A percentile compares a stretch with the other conserved stretches of the same genome.
Conservation (phyloP, 1,140 invertebrate species). For the Copidosoma floridanum region DNA sequence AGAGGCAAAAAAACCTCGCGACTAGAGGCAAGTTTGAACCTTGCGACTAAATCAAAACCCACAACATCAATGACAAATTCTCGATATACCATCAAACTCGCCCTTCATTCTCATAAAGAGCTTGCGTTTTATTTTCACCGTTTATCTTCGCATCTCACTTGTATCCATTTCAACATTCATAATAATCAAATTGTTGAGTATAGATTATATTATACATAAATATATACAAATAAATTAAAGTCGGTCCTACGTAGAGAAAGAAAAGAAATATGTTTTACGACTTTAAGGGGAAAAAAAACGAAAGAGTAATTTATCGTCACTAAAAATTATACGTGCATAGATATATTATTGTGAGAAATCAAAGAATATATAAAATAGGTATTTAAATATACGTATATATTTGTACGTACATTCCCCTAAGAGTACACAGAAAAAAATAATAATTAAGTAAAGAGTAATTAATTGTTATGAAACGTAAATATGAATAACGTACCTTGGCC, state of each 20-base stretch:
- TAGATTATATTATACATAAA: background rate
- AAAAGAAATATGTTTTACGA: background rate
- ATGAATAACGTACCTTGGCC: slow-evolving; percentile 19
- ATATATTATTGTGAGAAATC: no score
- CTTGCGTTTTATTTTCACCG: background rate
- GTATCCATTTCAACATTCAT: background rate
- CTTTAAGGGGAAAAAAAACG: background rate
- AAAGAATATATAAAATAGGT: slow-evolving; percentile 10
- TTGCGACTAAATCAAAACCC: no score
- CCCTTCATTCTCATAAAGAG: no score
- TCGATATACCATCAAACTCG: no score
- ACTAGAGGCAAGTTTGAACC: no score
- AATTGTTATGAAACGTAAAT: slow-evolving; percentile 3
- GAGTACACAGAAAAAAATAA: background rate
- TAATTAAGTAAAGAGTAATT: background rate
- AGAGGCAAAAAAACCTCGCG: background rate
- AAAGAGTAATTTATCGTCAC: no score
- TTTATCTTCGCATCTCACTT: background rate
- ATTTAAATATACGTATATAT: slow-evolving; percentile 29
- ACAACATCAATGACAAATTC: no score
- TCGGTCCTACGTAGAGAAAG: slow-evolving; percentile 14
- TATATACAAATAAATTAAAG: background rate
- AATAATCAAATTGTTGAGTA: no score
- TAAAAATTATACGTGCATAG: background rate
- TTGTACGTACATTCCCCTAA: slow-evolving; percentile 23